Evolutionary conservation across 2,113 vertebrate species (phyloP), one percentile per base, ranked within the genome.

Genomic region (Prietella phreatophila): DNA sequence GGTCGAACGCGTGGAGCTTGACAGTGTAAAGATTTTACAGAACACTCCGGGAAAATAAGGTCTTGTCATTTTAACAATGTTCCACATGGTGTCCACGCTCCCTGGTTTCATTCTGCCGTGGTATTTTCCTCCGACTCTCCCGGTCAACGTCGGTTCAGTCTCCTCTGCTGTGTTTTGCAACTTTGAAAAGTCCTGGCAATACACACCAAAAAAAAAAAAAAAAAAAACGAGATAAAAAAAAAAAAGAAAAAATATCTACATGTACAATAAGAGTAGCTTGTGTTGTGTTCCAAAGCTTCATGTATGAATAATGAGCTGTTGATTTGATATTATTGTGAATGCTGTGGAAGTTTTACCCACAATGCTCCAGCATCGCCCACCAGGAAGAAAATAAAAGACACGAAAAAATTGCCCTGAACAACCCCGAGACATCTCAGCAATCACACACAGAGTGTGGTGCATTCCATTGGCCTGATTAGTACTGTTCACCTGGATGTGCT

Each of bases 241-340:
- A 55, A 65, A 75, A 83, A 50, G 55, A 81, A 83, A 90, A 42
- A 71, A 85, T 50, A 82, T 61, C 81, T 85, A 85, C 78, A 73
- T 89, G 88, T 87, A 87, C 86, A 89, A 53, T 82, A 84, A 60
- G 78, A 87, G 76, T 89, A 86, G 87, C 83, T 90, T 87, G 83
- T 90, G 84, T 84, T 90, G 84, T 89, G 88, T 85, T 89, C 88
- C 73, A 81, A 88, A 85, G 86, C 88, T 87, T 88, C 83, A 79
- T 91, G 86, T 89, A 86, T 89, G 86, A 87, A 87, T 84, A 86
- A 87, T 84, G 83, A 87, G 78, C 85, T 90, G 83, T 82, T 84
- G 79, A 86, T 82, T 85, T 78, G 86, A 89, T 88, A 86, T 89
- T 85, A 65, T 87, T 84, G 86, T 86, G 65, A 87, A 89, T 86